These are phyloP conservation scores for Coilia nasus DNA, from an alignment of 2,797 vertebrate species.

Conservation along the genomic window DNA sequence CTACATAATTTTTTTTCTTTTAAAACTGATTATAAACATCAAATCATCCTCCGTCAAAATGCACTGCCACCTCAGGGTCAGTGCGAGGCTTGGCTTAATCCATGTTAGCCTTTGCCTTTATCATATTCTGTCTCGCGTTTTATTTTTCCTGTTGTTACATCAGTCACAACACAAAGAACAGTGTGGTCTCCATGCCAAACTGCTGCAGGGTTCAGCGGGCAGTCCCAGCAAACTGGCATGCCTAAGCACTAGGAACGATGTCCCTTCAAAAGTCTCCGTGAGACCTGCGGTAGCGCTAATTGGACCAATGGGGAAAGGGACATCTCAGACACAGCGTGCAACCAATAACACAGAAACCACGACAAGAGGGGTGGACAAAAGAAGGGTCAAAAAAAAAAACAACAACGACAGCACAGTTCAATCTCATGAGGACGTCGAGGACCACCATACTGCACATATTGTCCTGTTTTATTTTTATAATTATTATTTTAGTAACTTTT, in stretches of 20 bases:
- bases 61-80: not conserved
- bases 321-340: not conserved
- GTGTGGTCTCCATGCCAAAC: constrained; percentile 2
- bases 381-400: not conserved
- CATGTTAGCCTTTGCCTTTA: not conserved
- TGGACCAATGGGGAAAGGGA: not conserved
- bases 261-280: constrained; percentile 2
- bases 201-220: not conserved
- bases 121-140: not conserved
- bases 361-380: constrained; percentile 1
- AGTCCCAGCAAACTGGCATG: not conserved
- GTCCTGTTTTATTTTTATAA: constrained; percentile 17
- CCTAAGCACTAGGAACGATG: not conserved
- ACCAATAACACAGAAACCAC: not conserved
- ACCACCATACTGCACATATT: not conserved
- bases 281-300: not conserved
- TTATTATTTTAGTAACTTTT: constrained; percentile 50
- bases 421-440: not conserved
- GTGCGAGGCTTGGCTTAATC: not conserved
- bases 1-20: constrained; percentile 48
- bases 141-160: not conserved
- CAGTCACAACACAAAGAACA: constrained; percentile 10
- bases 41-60: not conserved
- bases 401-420: not conserved
- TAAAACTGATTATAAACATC: constrained; percentile 28